These are phyloP conservation scores for Lycophotia porphyrea DNA, from an alignment of 2,888 invertebrate genomes.

Conservation along the genomic window DNA sequence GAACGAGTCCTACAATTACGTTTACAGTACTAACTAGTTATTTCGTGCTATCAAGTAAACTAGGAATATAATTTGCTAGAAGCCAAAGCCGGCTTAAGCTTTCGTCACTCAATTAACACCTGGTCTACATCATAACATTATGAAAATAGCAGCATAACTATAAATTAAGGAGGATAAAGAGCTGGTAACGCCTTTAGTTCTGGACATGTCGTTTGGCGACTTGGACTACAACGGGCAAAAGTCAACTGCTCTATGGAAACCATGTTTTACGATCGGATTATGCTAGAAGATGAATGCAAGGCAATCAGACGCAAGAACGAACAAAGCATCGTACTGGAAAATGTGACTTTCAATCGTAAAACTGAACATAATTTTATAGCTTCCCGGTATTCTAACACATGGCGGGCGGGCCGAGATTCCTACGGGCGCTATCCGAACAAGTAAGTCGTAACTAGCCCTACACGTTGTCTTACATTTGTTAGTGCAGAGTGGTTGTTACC, in stretches of 20 bases:
- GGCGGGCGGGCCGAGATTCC: constrained; percentile 75
- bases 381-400: constrained; percentile 83
- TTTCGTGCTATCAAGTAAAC: background rate
- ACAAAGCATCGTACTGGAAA: constrained; percentile 88
- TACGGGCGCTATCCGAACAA: constrained; percentile 75
- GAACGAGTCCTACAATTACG: background rate
- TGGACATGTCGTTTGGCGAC: constrained; percentile 56
- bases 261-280: constrained; percentile 86
- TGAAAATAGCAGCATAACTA: constrained; percentile 35
- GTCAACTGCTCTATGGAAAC: constrained; percentile 79
- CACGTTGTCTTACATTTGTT: constrained; percentile 74
- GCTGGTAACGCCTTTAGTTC: constrained; percentile 49
- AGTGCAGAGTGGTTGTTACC: constrained; percentile 70
- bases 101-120: constrained; percentile 44
- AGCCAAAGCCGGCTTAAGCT: background rate
- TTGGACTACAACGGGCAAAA: constrained; percentile 67
- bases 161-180: constrained; percentile 53
- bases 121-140: constrained; percentile 28
- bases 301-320: constrained; percentile 84
- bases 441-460: constrained; percentile 74
- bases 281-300: constrained; percentile 85
- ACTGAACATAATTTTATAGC: constrained; percentile 85
- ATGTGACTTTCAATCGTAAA: constrained; percentile 88
- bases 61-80: background rate
- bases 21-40: background rate